A percentile compares a stretch with the other conserved stretches of the same genome.
Evolutionary conservation across 1,140 invertebrate genomes (phyloP).

Genomic region (Physella acuta): DNA sequence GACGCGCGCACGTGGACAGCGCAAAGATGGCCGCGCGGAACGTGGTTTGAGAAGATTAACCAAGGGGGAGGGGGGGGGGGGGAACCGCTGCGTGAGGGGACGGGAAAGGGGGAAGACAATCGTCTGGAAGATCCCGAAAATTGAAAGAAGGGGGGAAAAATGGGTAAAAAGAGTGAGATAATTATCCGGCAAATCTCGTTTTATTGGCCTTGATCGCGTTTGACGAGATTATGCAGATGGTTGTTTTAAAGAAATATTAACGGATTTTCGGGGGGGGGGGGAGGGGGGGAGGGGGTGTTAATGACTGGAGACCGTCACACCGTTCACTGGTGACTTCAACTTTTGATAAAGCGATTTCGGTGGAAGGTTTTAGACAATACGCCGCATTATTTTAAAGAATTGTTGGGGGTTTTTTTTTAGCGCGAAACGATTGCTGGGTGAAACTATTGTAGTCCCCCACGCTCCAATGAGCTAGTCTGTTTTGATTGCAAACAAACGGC

Average conservation of each 20-base stretch:
- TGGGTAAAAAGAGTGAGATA: conserved; percentile 6
- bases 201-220: conserved; percentile 19
- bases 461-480: too few relatives aligned
- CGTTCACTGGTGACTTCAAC: too few relatives aligned
- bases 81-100: neutral
- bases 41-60: conserved; percentile 15
- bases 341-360: too few relatives aligned
- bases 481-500: too few relatives aligned
- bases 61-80: neutral
- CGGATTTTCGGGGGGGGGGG: neutral
- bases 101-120: neutral
- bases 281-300: too few relatives aligned
- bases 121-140: neutral
- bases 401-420: too few relatives aligned
- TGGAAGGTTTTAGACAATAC: too few relatives aligned
- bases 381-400: too few relatives aligned
- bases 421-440: too few relatives aligned
- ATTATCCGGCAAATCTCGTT: conserved; percentile 12
- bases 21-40: neutral
- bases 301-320: too few relatives aligned
- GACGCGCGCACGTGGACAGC: neutral
- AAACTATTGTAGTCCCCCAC: too few relatives aligned
- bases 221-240: conserved; percentile 10
- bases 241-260: conserved; percentile 17
- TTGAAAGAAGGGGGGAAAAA: neutral